Conservation (phyloP, 2,888 invertebrate genomes). For the Macaria liturata region DNA sequence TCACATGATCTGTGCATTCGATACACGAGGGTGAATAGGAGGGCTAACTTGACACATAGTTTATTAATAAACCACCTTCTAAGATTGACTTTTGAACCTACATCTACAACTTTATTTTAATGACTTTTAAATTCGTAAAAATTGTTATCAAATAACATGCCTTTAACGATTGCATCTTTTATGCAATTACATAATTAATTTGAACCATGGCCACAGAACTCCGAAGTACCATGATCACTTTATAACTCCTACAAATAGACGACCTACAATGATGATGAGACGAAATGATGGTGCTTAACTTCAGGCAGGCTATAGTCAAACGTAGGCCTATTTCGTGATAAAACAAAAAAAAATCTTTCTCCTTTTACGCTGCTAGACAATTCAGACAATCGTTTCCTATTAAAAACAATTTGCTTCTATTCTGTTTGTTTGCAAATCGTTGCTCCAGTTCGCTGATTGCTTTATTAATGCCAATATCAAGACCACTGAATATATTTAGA, state of each 20-base stretch:
- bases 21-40: conserved; percentile 13
- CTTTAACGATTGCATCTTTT: no score
- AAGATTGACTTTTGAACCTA: no score
- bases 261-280: not conserved
- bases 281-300: not conserved
- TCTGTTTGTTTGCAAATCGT: not conserved
- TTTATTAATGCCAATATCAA: not conserved
- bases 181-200: no score
- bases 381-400: conserved; percentile 4
- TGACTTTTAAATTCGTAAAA: no score
- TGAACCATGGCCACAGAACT: no score
- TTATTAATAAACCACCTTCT: no score
- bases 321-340: no score
- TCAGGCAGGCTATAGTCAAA: no score
- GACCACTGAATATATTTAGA: conserved; percentile 16
- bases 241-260: not conserved
- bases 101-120: no score
- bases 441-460: not conserved
- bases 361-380: not conserved
- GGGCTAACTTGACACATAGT: not conserved
- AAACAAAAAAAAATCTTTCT: no score
- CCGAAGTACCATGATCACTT: no score
- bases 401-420: conserved; percentile 5
- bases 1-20: conserved; percentile 4
- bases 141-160: no score